These are phyloP conservation scores for Tachuris rubrigastra DNA, from an alignment of 2,113 vertebrate genomes.

Conservation along the genomic window DNA sequence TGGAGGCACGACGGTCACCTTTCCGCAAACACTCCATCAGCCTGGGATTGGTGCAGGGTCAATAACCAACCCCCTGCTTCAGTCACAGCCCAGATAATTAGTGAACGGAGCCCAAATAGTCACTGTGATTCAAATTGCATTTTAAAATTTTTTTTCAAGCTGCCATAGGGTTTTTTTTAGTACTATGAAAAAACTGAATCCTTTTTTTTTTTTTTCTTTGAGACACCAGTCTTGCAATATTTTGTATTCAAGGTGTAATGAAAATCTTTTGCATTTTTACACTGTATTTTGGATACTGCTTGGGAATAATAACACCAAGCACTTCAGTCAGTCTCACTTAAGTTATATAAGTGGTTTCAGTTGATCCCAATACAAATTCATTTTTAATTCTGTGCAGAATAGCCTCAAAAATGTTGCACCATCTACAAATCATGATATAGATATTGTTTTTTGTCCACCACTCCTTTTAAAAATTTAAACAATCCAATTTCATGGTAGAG, in stretches of 20 bases:
- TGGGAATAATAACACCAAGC: not conserved
- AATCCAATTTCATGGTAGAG: slow-evolving; percentile 4
- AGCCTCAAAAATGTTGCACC: not conserved
- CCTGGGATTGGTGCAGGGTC: not conserved
- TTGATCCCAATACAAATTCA: not conserved
- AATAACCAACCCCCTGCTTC: not conserved
- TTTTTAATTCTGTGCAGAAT: not conserved
- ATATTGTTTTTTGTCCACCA: not conserved
- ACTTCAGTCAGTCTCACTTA: not conserved
- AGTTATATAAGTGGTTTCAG: not conserved
- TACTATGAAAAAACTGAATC: not conserved
- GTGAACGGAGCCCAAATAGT: not conserved
- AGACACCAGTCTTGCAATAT: not conserved
- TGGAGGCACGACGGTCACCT: not conserved
- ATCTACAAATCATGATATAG: not conserved
- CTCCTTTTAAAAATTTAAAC: not conserved
- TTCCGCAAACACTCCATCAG: not conserved
- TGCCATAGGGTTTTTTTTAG: not conserved
- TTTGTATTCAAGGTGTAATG: not conserved
- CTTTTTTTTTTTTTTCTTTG: not conserved
- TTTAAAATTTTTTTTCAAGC: not conserved
- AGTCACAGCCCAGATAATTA: not conserved
- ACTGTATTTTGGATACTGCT: not conserved
- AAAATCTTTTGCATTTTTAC: not conserved
- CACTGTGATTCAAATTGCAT: not conserved